Conservation (phyloP, 2,888 invertebrate genomes). For the Aricia artaxerxes region DNA sequence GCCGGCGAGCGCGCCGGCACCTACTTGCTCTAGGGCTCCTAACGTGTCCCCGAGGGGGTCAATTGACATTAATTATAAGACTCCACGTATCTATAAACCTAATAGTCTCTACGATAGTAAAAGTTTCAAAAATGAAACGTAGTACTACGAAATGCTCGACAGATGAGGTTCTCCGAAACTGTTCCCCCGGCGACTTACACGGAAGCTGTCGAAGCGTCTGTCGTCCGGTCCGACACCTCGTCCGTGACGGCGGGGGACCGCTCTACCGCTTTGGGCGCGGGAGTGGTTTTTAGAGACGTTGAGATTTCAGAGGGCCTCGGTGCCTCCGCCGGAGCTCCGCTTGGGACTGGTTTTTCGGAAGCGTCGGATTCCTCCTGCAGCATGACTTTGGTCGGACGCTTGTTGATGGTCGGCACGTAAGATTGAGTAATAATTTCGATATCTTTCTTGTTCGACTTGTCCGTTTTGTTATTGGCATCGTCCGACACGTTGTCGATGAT, state of each 20-base stretch:
- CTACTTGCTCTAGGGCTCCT: conserved; percentile 52
- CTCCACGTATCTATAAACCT: conserved; percentile 57
- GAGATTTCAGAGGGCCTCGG: neutral
- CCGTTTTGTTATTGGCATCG: conserved; percentile 51
- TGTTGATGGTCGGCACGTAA: conserved; percentile 66
- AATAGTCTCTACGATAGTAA: conserved; percentile 74
- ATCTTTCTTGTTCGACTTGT: conserved; percentile 54
- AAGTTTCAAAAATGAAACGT: conserved; percentile 75
- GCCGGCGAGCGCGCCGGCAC: conserved; percentile 52
- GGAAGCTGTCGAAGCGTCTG: conserved; percentile 44
- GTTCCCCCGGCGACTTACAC: conserved; percentile 48
- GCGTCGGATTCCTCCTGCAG: conserved; percentile 50
- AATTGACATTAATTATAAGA: conserved; percentile 57
- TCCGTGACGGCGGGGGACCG: conserved; percentile 40
- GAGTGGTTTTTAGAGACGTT: neutral
- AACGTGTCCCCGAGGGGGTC: conserved; percentile 34
- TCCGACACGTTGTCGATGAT: conserved; percentile 72
- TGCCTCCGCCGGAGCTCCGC: neutral
- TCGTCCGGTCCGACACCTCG: conserved; percentile 44
- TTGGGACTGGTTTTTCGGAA: conserved; percentile 33
- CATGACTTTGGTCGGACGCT: conserved; percentile 67
- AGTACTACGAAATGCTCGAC: conserved; percentile 72
- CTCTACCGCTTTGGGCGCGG: conserved; percentile 1
- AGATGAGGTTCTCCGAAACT: conserved; percentile 63
- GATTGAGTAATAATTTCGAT: conserved; percentile 70